Evolutionary conservation across 2,888 invertebrate species (phyloP).

Genomic region (Aphrophora alni): DNA sequence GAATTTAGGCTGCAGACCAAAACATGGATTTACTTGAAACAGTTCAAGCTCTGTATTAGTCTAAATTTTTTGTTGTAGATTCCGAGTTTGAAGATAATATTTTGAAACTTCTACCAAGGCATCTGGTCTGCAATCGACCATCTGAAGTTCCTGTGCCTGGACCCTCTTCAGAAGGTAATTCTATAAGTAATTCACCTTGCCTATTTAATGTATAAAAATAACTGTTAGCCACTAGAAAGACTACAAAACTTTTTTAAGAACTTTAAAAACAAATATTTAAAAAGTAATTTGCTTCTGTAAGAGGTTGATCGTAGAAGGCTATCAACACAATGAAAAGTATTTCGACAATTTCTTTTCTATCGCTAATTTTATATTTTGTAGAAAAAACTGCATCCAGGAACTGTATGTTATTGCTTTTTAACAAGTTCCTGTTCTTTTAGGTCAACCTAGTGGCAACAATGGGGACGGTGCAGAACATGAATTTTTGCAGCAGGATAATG

Average conservation of each 20-base stretch:
- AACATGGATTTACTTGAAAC: neutral
- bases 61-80: constrained; percentile 17
- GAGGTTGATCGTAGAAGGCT: too few relatives aligned
- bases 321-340: too few relatives aligned
- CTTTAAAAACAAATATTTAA: too few relatives aligned
- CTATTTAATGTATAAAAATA: neutral
- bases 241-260: neutral
- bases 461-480: constrained; percentile 9
- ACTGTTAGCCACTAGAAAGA: neutral
- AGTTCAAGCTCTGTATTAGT: neutral
- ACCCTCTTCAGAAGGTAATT: constrained; percentile 11
- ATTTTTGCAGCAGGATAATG: constrained; percentile 9
- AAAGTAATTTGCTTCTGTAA: too few relatives aligned
- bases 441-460: constrained; percentile 16
- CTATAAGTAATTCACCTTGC: constrained; percentile 7
- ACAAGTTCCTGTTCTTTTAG: constrained; percentile 13
- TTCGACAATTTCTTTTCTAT: too few relatives aligned
- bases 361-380: too few relatives aligned
- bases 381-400: neutral
- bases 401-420: constrained; percentile 14
- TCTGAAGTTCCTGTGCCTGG: neutral
- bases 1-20: too few relatives aligned
- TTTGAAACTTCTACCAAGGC: constrained; percentile 3
- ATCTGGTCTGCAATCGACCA: constrained; percentile 1
- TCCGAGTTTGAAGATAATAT: constrained; percentile 12